phyloP scores from a whole-genome alignment of 2,797 vertebrate species.

The Rhinichthys osculus region DNA sequence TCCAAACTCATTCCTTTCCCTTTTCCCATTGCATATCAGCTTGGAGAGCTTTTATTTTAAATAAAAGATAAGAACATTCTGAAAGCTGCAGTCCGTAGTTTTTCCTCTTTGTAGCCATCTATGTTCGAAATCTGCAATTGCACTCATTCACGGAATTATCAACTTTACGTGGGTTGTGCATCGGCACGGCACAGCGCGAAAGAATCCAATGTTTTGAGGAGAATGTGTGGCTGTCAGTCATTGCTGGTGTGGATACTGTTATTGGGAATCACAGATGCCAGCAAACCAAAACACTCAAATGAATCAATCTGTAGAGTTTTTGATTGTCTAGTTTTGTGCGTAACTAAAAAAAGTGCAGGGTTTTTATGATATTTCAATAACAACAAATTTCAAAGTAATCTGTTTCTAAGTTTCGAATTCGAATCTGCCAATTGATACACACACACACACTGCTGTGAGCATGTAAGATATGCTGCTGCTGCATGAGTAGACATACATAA shows the following conservation, averaged over 20 bases:
- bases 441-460: not conserved
- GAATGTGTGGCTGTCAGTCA: too few relatives aligned
- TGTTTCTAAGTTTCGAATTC: not conserved
- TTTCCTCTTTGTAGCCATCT: too few relatives aligned
- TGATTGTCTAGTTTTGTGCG: not conserved
- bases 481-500: not conserved
- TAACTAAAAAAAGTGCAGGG: not conserved
- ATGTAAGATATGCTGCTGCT: not conserved
- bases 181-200: too few relatives aligned
- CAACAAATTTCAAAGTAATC: not conserved
- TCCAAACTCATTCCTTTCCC: too few relatives aligned
- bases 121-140: too few relatives aligned
- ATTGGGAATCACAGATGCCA: not conserved
- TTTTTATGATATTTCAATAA: not conserved
- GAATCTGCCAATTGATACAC: not conserved
- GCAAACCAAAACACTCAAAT: not conserved
- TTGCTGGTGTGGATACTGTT: too few relatives aligned
- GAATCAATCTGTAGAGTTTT: not conserved
- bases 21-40: too few relatives aligned
- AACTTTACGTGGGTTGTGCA: too few relatives aligned
- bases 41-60: not conserved
- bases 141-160: too few relatives aligned
- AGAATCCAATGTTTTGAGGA: too few relatives aligned
- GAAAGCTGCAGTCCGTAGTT: too few relatives aligned
- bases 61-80: too few relatives aligned